These are phyloP conservation scores for Cylas formicarius DNA, from an alignment of 1,140 invertebrate species.

Conservation along the genomic window DNA sequence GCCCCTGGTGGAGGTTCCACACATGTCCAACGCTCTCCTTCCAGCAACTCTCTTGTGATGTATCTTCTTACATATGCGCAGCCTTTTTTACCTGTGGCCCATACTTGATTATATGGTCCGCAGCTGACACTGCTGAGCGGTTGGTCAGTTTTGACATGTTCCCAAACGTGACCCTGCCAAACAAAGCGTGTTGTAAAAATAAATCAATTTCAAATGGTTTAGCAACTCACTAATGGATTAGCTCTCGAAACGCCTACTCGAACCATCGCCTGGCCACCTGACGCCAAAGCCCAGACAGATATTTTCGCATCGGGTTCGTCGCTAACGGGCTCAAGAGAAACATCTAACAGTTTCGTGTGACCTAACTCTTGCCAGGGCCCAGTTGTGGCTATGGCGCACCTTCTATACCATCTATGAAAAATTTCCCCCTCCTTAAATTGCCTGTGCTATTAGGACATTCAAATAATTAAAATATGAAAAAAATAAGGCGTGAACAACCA, in stretches of 20 bases:
- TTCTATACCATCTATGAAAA: slow-evolving; percentile 61
- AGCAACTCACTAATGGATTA: slow-evolving; percentile 37
- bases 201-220: background rate
- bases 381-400: slow-evolving; percentile 69
- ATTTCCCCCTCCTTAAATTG: slow-evolving; percentile 2
- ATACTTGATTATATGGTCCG: slow-evolving; percentile 62
- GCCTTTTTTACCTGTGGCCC: slow-evolving; percentile 79
- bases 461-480: too few species aligned
- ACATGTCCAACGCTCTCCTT: slow-evolving; percentile 54
- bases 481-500: too few species aligned
- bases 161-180: slow-evolving; percentile 67
- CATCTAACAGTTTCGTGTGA: slow-evolving; percentile 72
- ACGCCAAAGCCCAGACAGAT: slow-evolving; percentile 71
- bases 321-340: slow-evolving; percentile 57
- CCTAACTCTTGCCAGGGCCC: slow-evolving; percentile 84
- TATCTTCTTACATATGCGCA: slow-evolving; percentile 72
- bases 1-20: slow-evolving; percentile 58
- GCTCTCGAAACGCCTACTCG: slow-evolving; percentile 64
- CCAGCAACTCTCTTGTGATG: slow-evolving; percentile 55
- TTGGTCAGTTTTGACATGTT: slow-evolving; percentile 71
- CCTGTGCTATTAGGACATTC: too few species aligned
- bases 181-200: slow-evolving; percentile 17
- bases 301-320: slow-evolving; percentile 38
- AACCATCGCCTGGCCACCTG: slow-evolving; percentile 75
- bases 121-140: slow-evolving; percentile 65